Conservation (phyloP, 2,797 vertebrate genomes). For the Selene dorsalis region DNA sequence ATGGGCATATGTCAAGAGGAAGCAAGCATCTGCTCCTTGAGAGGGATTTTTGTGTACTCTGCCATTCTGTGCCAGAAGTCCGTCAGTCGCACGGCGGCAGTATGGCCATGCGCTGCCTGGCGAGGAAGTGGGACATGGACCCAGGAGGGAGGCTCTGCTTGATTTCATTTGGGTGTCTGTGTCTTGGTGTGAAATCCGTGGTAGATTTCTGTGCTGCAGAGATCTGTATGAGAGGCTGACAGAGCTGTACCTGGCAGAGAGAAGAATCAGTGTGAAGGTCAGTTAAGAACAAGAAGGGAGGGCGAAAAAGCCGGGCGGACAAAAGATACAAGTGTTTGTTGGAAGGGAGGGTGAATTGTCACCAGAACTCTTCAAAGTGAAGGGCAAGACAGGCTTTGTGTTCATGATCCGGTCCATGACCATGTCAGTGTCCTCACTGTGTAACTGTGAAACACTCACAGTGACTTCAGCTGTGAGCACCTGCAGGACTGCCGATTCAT, state of each 20-base stretch:
- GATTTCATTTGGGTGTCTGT: conserved; percentile 50
- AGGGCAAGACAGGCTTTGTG: conserved; percentile 37
- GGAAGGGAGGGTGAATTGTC: conserved; percentile 16
- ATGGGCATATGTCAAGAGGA: conserved; percentile 83
- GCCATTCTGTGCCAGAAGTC: conserved; percentile 65
- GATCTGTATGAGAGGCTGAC: neutral
- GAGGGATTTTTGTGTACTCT: conserved; percentile 72
- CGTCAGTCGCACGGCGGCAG: conserved; percentile 61
- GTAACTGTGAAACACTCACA: conserved; percentile 57
- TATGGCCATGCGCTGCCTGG: conserved; percentile 61
- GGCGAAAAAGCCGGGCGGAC: conserved; percentile 13
- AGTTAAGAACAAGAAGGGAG: conserved; percentile 17
- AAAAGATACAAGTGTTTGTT: conserved; percentile 40
- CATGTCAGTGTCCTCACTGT: conserved; percentile 28
- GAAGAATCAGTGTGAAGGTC: conserved; percentile 20
- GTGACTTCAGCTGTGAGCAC: conserved; percentile 32
- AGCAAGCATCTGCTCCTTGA: conserved; percentile 85
- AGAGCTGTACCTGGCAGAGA: conserved; percentile 30
- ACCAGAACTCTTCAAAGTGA: conserved; percentile 33
- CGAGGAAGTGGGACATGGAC: conserved; percentile 63
- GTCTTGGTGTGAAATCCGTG: conserved; percentile 37
- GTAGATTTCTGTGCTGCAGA: conserved; percentile 12
- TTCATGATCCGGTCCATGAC: conserved; percentile 8
- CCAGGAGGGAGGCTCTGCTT: conserved; percentile 57
- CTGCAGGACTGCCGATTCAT: conserved; percentile 39